Evolutionary conservation across 2,888 invertebrate genomes (phyloP), one percentile per base, ranked within the genome.

Genomic region (Penaeus monodon): DNA sequence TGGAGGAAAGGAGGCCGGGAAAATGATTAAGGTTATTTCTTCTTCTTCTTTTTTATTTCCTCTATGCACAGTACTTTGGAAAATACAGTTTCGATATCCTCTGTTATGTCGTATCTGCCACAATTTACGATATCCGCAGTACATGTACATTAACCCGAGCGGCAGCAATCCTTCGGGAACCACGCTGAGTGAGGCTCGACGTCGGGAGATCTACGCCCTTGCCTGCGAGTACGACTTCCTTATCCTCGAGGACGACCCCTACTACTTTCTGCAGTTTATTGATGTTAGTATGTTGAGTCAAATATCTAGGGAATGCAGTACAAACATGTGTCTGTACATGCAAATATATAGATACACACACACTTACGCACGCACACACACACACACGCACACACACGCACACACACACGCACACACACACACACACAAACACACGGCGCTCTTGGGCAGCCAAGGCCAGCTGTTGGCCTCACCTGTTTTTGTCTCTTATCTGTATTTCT

Each of bases 161-260:
- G 66, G 65, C 22, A 33, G n/a, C 49, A 96, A 96, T 91, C 96
- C 96, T 1, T 95, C 95, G 0, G 96, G 96, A 0, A 94, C 94
- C 0, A 95, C 95, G 0, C 93, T 96, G 85, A 93, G 95, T 0
- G 92, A 94, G 73, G 94, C 94, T n/a, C 93, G 96, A 90, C 94
- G 95, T 88, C 93, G 94, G 89, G 94, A 94, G 92, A 95, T 97
- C 74, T 96, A 96, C 91, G 93, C 94, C 90, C 93, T 96, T 24
- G 81, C 81, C 22, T 81, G 81, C 66, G 68, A 81, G 33, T 96
- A 95, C 92, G 95, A 96, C 92, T 94, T 97, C 63, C 91, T 97
- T 17, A 96, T 97, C 81, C 91, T 96, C 14, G 97, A 97, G 91
- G 97, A 97, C 91, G 96, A 96, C 92, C 96, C 97, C 0, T 97